Evolutionary conservation across 2,888 invertebrate genomes (phyloP).

Genomic region (Tetropium fuscum): DNA sequence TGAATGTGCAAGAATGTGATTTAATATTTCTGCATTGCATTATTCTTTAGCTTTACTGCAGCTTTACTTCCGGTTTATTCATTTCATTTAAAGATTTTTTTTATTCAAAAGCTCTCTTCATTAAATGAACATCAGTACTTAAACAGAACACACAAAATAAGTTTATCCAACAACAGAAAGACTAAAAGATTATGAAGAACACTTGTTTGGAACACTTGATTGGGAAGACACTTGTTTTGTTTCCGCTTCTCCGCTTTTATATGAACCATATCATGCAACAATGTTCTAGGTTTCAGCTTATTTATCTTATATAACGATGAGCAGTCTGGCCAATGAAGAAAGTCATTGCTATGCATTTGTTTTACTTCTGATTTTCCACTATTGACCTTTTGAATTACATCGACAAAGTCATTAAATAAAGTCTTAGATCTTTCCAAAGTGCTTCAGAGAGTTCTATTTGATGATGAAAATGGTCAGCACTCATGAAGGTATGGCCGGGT

Average conservation of each 20-base stretch:
- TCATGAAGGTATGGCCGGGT: conserved; percentile 8
- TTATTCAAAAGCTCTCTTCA: too few relatives aligned
- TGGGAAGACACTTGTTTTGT: too few relatives aligned
- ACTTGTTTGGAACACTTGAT: too few relatives aligned
- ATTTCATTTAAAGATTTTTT: too few relatives aligned
- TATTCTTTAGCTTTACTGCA: too few relatives aligned
- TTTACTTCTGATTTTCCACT: conserved; percentile 4
- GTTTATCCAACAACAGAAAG: too few relatives aligned
- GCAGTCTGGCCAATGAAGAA: conserved; percentile 10
- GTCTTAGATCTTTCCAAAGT: conserved; percentile 3
- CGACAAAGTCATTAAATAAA: conserved; percentile 8
- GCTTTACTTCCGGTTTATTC: too few relatives aligned
- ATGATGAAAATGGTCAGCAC: conserved; percentile 15
- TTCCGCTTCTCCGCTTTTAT: conserved; percentile 6
- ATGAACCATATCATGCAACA: conserved; percentile 10
- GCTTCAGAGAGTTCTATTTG: conserved; percentile 12
- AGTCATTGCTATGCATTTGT: conserved; percentile 3
- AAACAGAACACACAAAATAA: too few relatives aligned
- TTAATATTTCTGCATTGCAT: too few relatives aligned
- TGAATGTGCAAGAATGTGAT: too few relatives aligned
- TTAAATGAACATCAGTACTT: too few relatives aligned
- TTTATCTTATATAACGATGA: conserved; percentile 12
- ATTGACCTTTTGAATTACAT: conserved; percentile 3
- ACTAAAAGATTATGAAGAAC: too few relatives aligned
- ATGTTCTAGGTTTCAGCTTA: conserved; percentile 3